Evolutionary conservation across 2,113 vertebrate species (phyloP).

Genomic region (Prolemur simus): DNA sequence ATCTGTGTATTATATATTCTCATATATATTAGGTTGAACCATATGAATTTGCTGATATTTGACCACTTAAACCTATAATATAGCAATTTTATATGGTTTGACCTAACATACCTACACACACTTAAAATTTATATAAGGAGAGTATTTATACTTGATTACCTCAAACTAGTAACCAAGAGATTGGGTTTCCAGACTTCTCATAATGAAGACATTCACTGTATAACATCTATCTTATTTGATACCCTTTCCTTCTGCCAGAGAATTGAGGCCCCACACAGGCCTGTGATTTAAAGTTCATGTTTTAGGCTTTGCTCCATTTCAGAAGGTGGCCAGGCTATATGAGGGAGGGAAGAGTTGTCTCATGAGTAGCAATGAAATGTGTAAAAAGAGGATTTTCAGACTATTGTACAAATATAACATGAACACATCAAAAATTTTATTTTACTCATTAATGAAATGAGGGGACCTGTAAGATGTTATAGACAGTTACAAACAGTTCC

Average conservation of each 20-base stretch:
- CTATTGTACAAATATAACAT: background rate
- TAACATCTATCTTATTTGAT: background rate
- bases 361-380: background rate
- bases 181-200: background rate
- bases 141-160: background rate
- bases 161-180: background rate
- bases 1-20: background rate
- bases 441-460: background rate
- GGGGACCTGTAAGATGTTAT: background rate
- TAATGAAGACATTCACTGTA: background rate
- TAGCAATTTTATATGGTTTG: background rate
- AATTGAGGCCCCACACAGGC: background rate
- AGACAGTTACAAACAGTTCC: background rate
- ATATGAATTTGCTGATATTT: background rate
- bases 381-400: background rate
- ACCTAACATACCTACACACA: background rate
- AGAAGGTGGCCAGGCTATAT: background rate
- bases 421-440: background rate
- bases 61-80: background rate
- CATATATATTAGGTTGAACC: background rate
- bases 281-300: background rate
- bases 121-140: background rate
- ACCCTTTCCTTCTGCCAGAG: background rate
- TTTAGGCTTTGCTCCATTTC: background rate
- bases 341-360: background rate